phyloP scores from a whole-genome alignment of 2,888 invertebrate species.

The Drosophila nigricruria region DNA sequence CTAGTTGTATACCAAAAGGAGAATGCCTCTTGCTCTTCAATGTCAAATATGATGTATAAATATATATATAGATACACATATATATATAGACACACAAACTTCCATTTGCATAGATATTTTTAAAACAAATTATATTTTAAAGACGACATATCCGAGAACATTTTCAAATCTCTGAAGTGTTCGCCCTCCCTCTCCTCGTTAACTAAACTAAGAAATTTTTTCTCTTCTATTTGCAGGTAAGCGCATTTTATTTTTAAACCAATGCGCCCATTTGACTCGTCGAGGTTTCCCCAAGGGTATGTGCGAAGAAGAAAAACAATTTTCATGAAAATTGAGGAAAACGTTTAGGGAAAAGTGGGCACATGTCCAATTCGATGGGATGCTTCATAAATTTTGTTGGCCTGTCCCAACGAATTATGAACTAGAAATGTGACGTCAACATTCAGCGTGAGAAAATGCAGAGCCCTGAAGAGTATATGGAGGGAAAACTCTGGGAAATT shows the following conservation, averaged over 20 bases:
- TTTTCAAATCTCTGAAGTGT: conserved; percentile 32
- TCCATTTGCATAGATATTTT: conserved; percentile 10
- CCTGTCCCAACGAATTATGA: conserved; percentile 58
- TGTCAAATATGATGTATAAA: conserved; percentile 34
- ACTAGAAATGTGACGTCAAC: conserved; percentile 40
- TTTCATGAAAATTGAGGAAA: conserved; percentile 23
- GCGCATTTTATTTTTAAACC: conserved; percentile 47
- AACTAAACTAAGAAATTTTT: background rate
- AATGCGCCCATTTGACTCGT: conserved; percentile 10
- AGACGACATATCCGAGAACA: conserved; percentile 35
- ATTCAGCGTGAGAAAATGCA: conserved; percentile 43
- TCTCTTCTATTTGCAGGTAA: conserved; percentile 58
- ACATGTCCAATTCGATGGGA: conserved; percentile 54
- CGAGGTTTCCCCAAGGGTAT: conserved; percentile 34
- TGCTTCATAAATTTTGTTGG: conserved; percentile 57
- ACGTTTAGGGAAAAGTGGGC: conserved; percentile 58
- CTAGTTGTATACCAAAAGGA: too few species aligned
- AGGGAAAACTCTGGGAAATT: background rate
- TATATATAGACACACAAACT: background rate
- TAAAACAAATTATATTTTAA: conserved; percentile 52
- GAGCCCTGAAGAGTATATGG: background rate
- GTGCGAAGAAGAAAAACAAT: conserved; percentile 18
- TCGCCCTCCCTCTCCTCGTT: too few species aligned
- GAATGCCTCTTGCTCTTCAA: conserved; percentile 18
- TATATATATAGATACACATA: background rate